These are phyloP conservation scores for Heliopora coerulea DNA, from an alignment of 92 coral and sea anemone species.

Conservation along the genomic window DNA sequence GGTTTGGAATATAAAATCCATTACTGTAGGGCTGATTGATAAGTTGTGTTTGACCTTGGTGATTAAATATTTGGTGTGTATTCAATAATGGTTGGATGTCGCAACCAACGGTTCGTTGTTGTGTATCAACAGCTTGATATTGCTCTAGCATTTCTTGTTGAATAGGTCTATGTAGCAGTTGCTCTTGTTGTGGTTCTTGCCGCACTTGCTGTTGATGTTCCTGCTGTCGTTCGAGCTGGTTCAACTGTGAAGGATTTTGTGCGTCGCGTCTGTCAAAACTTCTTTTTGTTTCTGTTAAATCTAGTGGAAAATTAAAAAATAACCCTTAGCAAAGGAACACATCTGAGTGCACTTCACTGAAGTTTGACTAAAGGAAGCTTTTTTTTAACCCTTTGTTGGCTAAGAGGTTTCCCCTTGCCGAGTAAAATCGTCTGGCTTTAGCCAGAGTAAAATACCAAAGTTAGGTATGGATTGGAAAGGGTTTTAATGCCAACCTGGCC, in stretches of 20 bases:
- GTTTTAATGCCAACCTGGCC: too few relatives aligned
- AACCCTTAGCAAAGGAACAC: background rate
- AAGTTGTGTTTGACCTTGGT: background rate
- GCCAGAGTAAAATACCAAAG: too few relatives aligned
- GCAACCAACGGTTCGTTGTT: background rate
- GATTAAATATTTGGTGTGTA: background rate
- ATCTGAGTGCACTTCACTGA: too few relatives aligned
- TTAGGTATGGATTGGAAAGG: too few relatives aligned
- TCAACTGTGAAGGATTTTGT: background rate
- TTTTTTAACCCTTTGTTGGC: too few relatives aligned
- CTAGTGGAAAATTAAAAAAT: slow-evolving; percentile 1
- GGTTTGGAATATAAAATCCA: background rate
- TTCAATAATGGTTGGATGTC: background rate
- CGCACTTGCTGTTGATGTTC: slow-evolving; percentile 21
- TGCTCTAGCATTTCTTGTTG: background rate
- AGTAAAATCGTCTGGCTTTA: too few relatives aligned
- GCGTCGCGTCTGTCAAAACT: background rate
- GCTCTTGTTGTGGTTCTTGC: slow-evolving; percentile 8
- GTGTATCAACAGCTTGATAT: background rate
- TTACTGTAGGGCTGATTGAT: background rate
- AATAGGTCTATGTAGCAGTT: background rate
- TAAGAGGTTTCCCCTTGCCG: too few relatives aligned
- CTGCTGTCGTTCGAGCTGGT: background rate
- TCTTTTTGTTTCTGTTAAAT: background rate
- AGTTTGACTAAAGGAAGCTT: too few relatives aligned